Percentiles rank a stretch among this genome's conserved stretches.
phyloP scores from a whole-genome alignment of 2,888 invertebrate species.

The Zaprionus bogoriensis region DNA sequence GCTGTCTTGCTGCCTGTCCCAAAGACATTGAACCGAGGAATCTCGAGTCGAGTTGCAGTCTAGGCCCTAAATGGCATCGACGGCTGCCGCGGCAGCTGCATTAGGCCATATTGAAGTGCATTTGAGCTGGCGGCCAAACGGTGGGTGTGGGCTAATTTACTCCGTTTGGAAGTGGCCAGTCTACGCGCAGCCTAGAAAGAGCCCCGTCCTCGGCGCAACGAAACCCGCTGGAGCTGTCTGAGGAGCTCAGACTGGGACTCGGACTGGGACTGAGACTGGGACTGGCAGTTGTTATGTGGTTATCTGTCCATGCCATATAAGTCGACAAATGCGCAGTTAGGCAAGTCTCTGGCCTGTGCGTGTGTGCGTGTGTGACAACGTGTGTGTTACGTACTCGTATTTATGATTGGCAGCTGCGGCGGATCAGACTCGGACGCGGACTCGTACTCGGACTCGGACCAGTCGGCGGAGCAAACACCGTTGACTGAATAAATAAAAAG shows the following conservation, averaged over 20 bases:
- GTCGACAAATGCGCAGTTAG: slow-evolving; percentile 69
- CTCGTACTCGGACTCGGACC: slow-evolving; percentile 10
- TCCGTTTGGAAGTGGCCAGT: slow-evolving; percentile 21
- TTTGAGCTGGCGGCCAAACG: background rate
- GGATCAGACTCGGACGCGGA: background rate
- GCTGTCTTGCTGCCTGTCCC: too few relatives aligned
- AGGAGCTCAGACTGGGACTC: slow-evolving; percentile 24
- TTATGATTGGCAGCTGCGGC: slow-evolving; percentile 69
- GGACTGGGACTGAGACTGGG: slow-evolving; percentile 45
- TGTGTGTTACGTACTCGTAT: slow-evolving; percentile 67
- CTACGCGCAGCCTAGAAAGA: background rate
- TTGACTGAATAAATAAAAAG: slow-evolving; percentile 72
- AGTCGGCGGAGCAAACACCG: slow-evolving; percentile 65
- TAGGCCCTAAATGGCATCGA: too few relatives aligned
- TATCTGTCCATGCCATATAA: slow-evolving; percentile 75
- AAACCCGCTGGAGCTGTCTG: background rate
- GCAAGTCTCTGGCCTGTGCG: slow-evolving; percentile 31
- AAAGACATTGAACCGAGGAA: too few relatives aligned
- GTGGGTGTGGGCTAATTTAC: slow-evolving; percentile 43
- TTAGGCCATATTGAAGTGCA: background rate
- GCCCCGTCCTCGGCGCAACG: too few relatives aligned
- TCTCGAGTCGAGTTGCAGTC: too few relatives aligned
- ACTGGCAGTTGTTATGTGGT: slow-evolving; percentile 73
- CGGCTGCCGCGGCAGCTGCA: background rate
- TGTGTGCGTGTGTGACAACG: slow-evolving; percentile 47